Evolutionary conservation across 2,888 invertebrate genomes (phyloP), one percentile per base, ranked within the genome.

Genomic region (Eilema sororculum): DNA sequence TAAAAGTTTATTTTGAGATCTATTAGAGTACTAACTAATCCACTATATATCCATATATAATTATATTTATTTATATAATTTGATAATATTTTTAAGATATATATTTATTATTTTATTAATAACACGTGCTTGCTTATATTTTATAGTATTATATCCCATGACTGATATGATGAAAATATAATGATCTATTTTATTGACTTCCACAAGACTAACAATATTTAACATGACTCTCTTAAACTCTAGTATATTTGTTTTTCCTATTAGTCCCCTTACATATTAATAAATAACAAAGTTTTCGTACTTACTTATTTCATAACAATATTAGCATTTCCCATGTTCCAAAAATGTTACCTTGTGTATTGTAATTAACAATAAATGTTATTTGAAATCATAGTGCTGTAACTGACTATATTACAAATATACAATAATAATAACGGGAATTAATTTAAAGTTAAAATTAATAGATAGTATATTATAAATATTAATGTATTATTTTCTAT

Each of bases 361-460:
- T 88, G 86, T 87, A 74, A 89, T 89, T 91, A 90, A 90, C 89
- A 81, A 87, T 86, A 85, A 83, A 77, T 78, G 66, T 71, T 78
- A 67, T 78, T 78, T 76, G 60, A 22, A 71, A 64, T 46, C 77
- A 56, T 78, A 74, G 73, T 75, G 73, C 68, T 75, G 68, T 70
- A n/a, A 75, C 72, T 80, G 75, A 75, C 71, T 73, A n/a, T n/a
- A n/a, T n/a, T n/a, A n/a, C n/a, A n/a, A n/a, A n/a, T n/a, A n/a
- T n/a, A n/a, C n/a, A n/a, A n/a, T n/a, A n/a, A n/a, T n/a, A n/a
- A n/a, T n/a, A n/a, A n/a, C n/a, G n/a, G n/a, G n/a, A n/a, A n/a
- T n/a, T n/a, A n/a, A n/a, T n/a, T n/a, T n/a, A n/a, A n/a, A n/a
- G n/a, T n/a, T n/a, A n/a, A n/a, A n/a, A n/a, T n/a, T n/a, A n/a